Percentiles rank a stretch among this genome's conserved stretches.
These are phyloP conservation scores for Phaedon cochleariae DNA, from an alignment of 2,888 invertebrate species.

Conservation along the genomic window DNA sequence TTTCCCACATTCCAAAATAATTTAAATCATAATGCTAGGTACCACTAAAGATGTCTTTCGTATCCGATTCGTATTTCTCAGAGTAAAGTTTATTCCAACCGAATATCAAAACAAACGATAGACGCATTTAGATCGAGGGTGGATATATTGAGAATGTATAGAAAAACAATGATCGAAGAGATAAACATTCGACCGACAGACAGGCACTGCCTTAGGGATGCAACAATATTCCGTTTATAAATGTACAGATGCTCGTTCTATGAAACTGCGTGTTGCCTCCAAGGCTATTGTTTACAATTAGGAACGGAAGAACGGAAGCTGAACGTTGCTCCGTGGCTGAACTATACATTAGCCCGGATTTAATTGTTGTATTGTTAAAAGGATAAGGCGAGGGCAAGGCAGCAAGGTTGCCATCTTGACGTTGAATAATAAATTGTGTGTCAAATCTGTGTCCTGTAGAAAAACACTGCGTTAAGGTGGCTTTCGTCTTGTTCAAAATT, in stretches of 20 bases:
- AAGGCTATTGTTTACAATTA: neutral
- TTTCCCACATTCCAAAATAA: no score
- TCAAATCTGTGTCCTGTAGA: no score
- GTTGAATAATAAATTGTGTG: no score
- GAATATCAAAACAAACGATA: constrained; percentile 11
- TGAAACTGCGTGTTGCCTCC: neutral
- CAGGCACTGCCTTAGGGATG: neutral
- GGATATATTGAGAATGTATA: constrained; percentile 1
- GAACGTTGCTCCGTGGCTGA: no score
- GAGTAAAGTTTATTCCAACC: constrained; percentile 4
- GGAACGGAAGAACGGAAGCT: neutral
- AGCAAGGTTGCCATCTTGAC: no score
- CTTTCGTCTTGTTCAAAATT: no score
- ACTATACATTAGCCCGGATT: no score
- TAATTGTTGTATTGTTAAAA: neutral
- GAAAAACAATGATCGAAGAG: constrained; percentile 3
- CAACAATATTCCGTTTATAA: constrained; percentile 8
- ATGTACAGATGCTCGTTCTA: constrained; percentile 4
- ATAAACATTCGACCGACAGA: neutral
- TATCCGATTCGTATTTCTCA: neutral
- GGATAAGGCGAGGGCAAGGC: neutral
- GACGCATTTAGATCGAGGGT: constrained; percentile 8
- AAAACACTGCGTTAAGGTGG: no score
- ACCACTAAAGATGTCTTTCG: no score
- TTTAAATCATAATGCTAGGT: no score